Conservation (phyloP, 2,888 invertebrate genomes). For the Eupithecia insigniata region DNA sequence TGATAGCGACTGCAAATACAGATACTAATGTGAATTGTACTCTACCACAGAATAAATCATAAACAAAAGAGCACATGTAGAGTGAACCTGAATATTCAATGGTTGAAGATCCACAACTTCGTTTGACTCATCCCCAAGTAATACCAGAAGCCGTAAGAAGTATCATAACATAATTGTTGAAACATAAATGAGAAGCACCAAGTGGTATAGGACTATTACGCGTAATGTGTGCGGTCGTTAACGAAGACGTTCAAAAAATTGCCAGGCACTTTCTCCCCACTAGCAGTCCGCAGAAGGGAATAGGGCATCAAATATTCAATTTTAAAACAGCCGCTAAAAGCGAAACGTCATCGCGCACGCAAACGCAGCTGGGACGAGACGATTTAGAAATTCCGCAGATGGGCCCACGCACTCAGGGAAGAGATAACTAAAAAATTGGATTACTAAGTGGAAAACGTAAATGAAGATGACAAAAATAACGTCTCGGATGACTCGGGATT, state of each 20-base stretch:
- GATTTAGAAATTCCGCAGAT: conserved; percentile 83
- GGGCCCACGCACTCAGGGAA: conserved; percentile 78
- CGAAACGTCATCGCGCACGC: conserved; percentile 82
- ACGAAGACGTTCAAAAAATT: conserved; percentile 77
- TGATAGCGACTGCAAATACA: conserved; percentile 63
- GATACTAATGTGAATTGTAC: conserved; percentile 40
- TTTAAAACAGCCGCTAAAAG: conserved; percentile 84
- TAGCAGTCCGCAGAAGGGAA: conserved; percentile 81
- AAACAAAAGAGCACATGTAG: neutral
- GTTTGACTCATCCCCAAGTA: conserved; percentile 3
- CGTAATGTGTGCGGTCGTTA: conserved; percentile 71
- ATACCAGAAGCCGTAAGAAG: conserved; percentile 47
- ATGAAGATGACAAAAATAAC: conserved; percentile 75
- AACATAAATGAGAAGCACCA: conserved; percentile 64
- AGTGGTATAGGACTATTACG: conserved; percentile 61
- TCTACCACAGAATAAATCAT: conserved; percentile 3
- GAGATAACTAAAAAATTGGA: conserved; percentile 81
- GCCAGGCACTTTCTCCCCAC: conserved; percentile 71
- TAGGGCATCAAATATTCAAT: conserved; percentile 84
- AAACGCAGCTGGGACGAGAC: conserved; percentile 81
- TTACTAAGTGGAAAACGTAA: conserved; percentile 81
- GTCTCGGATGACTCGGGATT: conserved; percentile 72
- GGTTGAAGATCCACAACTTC: neutral
- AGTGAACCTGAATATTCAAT: conserved; percentile 1
- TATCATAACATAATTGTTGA: conserved; percentile 54